Conservation (phyloP, 2,888 invertebrate genomes). For the Corbicula japonica region DNA sequence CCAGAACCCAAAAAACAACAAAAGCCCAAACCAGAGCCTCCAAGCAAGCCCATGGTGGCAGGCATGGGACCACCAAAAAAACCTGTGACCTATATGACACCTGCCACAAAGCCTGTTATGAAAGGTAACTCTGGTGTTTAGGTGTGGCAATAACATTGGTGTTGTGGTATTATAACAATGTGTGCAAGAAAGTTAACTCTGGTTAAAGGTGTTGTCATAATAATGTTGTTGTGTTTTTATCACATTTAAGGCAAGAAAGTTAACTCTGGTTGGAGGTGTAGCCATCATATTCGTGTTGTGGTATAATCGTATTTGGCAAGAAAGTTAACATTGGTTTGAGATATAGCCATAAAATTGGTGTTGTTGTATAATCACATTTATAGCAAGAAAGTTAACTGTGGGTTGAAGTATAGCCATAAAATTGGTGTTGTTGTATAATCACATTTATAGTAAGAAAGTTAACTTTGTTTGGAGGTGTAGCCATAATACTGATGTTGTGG, state of each 20-base stretch:
- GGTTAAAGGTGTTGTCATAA: background rate
- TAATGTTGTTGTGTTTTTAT: background rate
- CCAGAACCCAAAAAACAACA: background rate
- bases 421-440: background rate
- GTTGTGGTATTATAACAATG: constrained; percentile 3
- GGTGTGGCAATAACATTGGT: constrained; percentile 6
- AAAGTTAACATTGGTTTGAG: constrained; percentile 4
- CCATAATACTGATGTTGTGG: background rate
- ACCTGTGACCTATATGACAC: constrained; percentile 16
- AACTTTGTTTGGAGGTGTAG: background rate
- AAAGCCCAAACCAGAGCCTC: constrained; percentile 23
- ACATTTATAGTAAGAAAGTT: background rate
- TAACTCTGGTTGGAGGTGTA: background rate
- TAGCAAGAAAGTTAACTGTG: background rate
- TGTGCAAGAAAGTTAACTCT: background rate
- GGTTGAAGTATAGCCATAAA: background rate
- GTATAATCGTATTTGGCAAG: background rate
- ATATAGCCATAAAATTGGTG: background rate
- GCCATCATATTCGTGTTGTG: background rate
- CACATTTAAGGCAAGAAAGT: background rate
- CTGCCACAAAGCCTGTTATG: constrained; percentile 11
- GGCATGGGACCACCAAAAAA: constrained; percentile 37
- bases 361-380: background rate
- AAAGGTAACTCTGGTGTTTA: constrained; percentile 26
- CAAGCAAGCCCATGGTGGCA: constrained; percentile 42